Conservation (phyloP, 2,113 vertebrate species). For the Barbus barbus region DNA sequence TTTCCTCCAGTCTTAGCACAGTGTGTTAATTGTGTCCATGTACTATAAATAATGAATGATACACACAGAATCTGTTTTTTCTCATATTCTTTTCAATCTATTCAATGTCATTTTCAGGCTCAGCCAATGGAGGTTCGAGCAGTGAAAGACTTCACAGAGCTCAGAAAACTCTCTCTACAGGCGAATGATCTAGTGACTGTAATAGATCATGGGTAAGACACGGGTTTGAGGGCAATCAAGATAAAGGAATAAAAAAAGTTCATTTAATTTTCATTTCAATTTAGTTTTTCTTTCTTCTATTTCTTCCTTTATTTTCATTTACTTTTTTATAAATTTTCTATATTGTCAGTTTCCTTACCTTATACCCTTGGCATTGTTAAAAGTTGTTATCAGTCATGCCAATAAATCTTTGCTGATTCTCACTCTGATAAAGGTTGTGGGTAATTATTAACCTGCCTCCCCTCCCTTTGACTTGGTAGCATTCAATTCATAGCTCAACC, state of each 20-base stretch:
- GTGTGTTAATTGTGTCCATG: background rate
- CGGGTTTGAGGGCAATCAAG: background rate
- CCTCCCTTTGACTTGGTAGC: conserved; percentile 19
- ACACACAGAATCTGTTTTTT: background rate
- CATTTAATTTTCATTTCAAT: too few species aligned
- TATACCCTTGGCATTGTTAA: background rate
- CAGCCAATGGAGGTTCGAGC: conserved; percentile 78
- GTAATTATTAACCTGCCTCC: conserved; percentile 52
- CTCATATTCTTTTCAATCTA: background rate
- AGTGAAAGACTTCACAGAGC: conserved; percentile 74
- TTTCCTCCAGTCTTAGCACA: background rate
- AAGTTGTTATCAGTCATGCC: background rate
- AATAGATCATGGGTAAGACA: conserved; percentile 79
- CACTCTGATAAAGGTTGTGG: background rate
- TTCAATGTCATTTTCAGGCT: conserved; percentile 75
- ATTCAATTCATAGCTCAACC: conserved; percentile 48
- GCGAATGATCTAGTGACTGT: conserved; percentile 79
- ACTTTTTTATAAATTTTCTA: too few species aligned
- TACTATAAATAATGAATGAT: background rate
- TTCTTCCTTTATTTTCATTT: background rate
- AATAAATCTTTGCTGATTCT: too few species aligned
- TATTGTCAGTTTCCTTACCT: background rate
- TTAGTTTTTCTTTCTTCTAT: background rate
- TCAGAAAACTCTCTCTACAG: conserved; percentile 76
- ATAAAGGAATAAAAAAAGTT: too few species aligned